A percentile compares a stretch with the other conserved stretches of the same genome.
These are phyloP conservation scores for Acropternis orthonyx DNA, from an alignment of 2,797 vertebrate genomes.

Conservation along the genomic window DNA sequence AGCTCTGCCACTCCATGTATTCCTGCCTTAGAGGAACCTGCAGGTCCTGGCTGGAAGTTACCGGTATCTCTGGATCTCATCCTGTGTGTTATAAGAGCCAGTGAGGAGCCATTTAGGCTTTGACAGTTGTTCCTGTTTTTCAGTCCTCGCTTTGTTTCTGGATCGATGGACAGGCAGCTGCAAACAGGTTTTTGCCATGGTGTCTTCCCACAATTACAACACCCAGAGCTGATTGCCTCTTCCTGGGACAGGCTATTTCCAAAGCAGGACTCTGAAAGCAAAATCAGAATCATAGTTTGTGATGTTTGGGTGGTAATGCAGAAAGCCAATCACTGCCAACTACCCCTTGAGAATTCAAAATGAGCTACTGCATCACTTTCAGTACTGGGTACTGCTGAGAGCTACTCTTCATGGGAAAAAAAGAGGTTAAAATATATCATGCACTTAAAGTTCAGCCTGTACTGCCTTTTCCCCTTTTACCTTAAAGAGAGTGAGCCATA, in stretches of 20 bases:
- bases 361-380: not conserved
- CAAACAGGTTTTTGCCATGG: conserved; percentile 39
- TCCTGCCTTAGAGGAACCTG: not conserved
- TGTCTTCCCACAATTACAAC: conserved; percentile 32
- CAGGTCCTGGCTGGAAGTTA: not conserved
- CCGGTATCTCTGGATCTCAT: not conserved
- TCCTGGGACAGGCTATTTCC: not conserved
- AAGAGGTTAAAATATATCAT: not conserved
- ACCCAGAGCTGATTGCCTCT: not conserved
- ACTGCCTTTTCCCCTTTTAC: not conserved
- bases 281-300: not conserved
- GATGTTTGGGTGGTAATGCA: not conserved
- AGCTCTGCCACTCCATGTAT: not conserved
- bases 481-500: not conserved
- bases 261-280: conserved; percentile 10
- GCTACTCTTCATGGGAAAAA: not conserved
- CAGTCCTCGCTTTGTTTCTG: conserved; percentile 34
- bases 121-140: conserved; percentile 15
- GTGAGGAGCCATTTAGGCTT: conserved; percentile 1
- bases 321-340: not conserved
- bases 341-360: not conserved
- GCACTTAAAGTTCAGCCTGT: not conserved
- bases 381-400: not conserved
- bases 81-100: not conserved
- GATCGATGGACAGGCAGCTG: conserved; percentile 48